Conservation (phyloP, 2,888 invertebrate species). For the Nomada ruficornis region DNA sequence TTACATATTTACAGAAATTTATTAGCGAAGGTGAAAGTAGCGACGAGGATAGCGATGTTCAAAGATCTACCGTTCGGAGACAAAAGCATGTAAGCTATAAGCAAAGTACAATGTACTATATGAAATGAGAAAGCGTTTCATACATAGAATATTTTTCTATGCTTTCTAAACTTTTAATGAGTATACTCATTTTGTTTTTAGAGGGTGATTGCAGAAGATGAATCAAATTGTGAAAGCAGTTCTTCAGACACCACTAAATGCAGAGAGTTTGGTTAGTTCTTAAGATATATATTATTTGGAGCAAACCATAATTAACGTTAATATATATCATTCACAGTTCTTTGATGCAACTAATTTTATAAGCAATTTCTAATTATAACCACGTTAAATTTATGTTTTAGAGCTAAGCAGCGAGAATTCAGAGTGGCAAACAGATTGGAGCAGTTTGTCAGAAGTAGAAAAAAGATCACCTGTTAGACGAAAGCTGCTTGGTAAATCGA, state of each 20-base stretch:
- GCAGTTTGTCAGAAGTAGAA: constrained; percentile 70
- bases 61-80: constrained; percentile 72
- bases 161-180: background rate
- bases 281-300: constrained; percentile 2
- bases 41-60: constrained; percentile 77
- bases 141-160: background rate
- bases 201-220: constrained; percentile 86
- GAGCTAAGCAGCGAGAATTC: constrained; percentile 70
- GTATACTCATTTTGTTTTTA: constrained; percentile 79
- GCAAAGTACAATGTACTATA: background rate
- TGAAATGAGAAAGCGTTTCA: background rate
- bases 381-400: constrained; percentile 35
- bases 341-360: background rate
- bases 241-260: constrained; percentile 59
- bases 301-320: background rate
- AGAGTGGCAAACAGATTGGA: constrained; percentile 82
- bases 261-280: constrained; percentile 62
- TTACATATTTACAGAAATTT: constrained; percentile 85
- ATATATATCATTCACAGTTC: background rate
- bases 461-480: constrained; percentile 42
- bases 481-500: constrained; percentile 52
- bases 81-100: constrained; percentile 75
- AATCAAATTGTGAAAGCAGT: constrained; percentile 78
- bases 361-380: background rate
- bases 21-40: constrained; percentile 85